Base-by-base conservation (phyloP, 2,888 invertebrate genomes). In the Carabus problematicus region DNA sequence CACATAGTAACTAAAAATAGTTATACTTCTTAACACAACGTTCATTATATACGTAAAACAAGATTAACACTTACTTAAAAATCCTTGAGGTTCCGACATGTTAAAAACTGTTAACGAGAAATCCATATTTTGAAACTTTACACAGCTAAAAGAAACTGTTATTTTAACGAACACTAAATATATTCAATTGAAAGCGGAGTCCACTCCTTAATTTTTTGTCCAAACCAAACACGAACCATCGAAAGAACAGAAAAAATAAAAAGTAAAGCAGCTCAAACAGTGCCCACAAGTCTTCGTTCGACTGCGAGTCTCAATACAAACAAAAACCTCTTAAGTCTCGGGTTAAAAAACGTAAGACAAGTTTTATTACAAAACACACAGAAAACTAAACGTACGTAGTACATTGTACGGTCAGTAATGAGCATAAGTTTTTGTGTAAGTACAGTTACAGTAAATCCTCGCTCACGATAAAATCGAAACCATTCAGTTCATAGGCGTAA, bases 351-450 rank as follows among this genome's bases (percentile, higher is more conserved):
- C 67, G 62, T 29, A 47, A 42, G 62, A 69, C 69, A 69, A 69
- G 69, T 61, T 69, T 69, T 69, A 69, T 69, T 69, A 69, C 69
- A 69, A 69, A 69, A 69, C 62, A 69, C 29, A 69, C 62, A 69
- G 56, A 62, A 62, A 55, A 62, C 42, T 43, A 69, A 69, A 69
- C 72, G 52, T 52, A 29, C 52, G 14, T 52, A 72, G 72, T 71
- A 72, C 75, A 75, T 73, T 74, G 74, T 75, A 74, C 74, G 73
- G 74, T 74, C 74, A 73, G 74, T 75, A 75, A 75, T 74, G 74
- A 75, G 74, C 74, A 62, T 69, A 73, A 72, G 73, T 74, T 74
- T 75, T 75, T 75, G 74, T 74, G 74, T 72, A 74, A 73, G 74
- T 72, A 70, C 74, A 74, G 73, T 74, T 74, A 74, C 74, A 73